phyloP scores from a whole-genome alignment of 2,113 vertebrate genomes.

The Macaca fascicularis region DNA sequence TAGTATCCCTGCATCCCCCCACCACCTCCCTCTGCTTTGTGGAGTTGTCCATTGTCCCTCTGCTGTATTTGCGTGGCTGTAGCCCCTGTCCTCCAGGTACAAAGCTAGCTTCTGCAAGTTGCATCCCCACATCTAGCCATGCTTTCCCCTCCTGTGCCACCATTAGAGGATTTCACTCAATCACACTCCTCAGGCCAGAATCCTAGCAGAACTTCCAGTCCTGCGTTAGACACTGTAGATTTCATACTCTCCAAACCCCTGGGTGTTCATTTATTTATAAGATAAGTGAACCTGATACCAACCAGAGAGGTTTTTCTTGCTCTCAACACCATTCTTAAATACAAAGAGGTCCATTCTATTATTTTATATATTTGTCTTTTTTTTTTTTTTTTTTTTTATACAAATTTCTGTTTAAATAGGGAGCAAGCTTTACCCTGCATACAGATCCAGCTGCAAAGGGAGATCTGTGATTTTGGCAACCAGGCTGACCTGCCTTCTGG shows the following conservation, averaged over 20 bases:
- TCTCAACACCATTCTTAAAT: background rate
- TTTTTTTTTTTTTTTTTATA: background rate
- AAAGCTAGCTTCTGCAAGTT: background rate
- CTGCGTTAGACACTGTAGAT: background rate
- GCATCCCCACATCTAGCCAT: background rate
- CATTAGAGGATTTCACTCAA: background rate
- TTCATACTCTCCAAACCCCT: background rate
- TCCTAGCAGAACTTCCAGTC: background rate
- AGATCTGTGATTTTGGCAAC: conserved; percentile 90
- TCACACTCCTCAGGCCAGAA: background rate
- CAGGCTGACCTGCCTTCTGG: conserved; percentile 90
- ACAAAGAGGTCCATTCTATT: background rate
- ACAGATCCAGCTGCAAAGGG: conserved; percentile 96
- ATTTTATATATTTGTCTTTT: background rate
- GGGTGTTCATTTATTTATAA: background rate
- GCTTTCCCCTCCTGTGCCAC: background rate
- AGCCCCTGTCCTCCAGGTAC: background rate
- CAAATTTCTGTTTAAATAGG: conserved; percentile 82
- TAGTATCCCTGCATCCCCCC: background rate
- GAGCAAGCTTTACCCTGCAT: conserved; percentile 96
- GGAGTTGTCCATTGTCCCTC: background rate
- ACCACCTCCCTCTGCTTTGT: background rate
- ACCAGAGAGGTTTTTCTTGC: background rate
- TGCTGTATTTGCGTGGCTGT: background rate
- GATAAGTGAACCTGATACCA: background rate